Conservation (phyloP, 2,797 vertebrate genomes). For the Microctenopoma stevenorrisi region DNA sequence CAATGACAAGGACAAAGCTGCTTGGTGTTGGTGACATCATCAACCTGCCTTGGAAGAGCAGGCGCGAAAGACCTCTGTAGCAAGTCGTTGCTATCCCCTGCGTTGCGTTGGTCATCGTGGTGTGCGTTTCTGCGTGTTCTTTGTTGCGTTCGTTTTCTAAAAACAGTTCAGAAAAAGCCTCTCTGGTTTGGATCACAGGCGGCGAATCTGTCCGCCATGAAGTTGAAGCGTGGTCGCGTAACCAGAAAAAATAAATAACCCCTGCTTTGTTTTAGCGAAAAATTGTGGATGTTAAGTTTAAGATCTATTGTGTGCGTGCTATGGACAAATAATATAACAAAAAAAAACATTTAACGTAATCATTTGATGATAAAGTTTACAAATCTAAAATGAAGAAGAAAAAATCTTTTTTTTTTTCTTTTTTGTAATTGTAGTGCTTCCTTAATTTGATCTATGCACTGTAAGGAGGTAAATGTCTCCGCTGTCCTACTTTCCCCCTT, state of each 20-base stretch:
- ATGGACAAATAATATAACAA: slow-evolving; percentile 77
- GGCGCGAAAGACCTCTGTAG: slow-evolving; percentile 78
- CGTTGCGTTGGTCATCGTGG: slow-evolving; percentile 81
- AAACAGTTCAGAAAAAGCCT: slow-evolving; percentile 33
- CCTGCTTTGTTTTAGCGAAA: slow-evolving; percentile 81
- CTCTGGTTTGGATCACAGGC: slow-evolving; percentile 59
- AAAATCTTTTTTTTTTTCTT: slow-evolving; percentile 82
- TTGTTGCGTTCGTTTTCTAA: slow-evolving; percentile 74
- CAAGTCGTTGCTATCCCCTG: slow-evolving; percentile 78
- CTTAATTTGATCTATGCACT: slow-evolving; percentile 99
- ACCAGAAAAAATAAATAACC: slow-evolving; percentile 55
- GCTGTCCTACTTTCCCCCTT: slow-evolving; percentile 62
- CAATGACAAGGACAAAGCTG: slow-evolving; percentile 71
- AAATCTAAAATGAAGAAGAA: slow-evolving; percentile 82
- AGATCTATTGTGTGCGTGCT: slow-evolving; percentile 73
- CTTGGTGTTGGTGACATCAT: slow-evolving; percentile 74
- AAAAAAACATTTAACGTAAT: slow-evolving; percentile 76
- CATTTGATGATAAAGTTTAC: slow-evolving; percentile 86
- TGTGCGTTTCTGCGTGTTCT: slow-evolving; percentile 75
- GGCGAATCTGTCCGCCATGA: slow-evolving; percentile 83
- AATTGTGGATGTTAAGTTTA: slow-evolving; percentile 79
- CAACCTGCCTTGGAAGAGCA: slow-evolving; percentile 49
- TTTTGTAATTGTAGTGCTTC: slow-evolving; percentile 94
- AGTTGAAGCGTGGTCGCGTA: slow-evolving; percentile 68
- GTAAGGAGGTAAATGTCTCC: slow-evolving; percentile 87